Percentiles rank a stretch among this genome's conserved stretches.
Evolutionary conservation across 2,113 vertebrate species (phyloP).

Genomic region (Bubo blakistoni): DNA sequence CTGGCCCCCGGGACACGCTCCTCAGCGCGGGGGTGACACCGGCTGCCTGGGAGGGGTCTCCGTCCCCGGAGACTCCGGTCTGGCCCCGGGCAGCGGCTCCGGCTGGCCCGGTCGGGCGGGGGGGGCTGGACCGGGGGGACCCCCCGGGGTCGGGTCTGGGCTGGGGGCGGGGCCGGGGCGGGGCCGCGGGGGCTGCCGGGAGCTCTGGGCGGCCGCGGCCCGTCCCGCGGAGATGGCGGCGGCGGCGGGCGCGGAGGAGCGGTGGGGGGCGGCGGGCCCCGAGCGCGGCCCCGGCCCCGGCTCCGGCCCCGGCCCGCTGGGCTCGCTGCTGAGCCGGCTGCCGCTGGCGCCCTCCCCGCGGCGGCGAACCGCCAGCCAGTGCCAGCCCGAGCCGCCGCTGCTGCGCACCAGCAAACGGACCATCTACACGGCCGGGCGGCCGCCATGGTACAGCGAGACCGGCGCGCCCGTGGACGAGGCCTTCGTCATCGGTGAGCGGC

Average conservation of each 20-base stretch:
- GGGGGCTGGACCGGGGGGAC: background rate
- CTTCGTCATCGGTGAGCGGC: constrained; percentile 83
- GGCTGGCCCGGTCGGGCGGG: background rate
- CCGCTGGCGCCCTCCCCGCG: constrained; percentile 77
- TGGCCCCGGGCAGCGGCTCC: too few species aligned
- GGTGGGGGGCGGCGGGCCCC: background rate
- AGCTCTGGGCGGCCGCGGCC: background rate
- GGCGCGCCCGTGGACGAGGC: constrained; percentile 89
- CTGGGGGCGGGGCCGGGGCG: background rate
- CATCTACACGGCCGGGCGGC: constrained; percentile 87
- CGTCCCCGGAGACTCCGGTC: background rate
- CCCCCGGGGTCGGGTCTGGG: background rate
- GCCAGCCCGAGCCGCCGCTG: constrained; percentile 82
- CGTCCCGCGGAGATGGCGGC: background rate
- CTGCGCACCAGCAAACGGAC: constrained; percentile 85
- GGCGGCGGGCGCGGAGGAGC: background rate
- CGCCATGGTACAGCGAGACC: constrained; percentile 89
- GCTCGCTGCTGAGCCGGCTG: constrained; percentile 70
- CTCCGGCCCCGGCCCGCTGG: constrained; percentile 76
- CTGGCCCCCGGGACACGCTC: too few species aligned
- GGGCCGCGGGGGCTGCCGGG: background rate
- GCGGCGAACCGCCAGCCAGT: constrained; percentile 80
- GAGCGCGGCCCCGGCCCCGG: constrained; percentile 49
- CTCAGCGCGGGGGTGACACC: too few species aligned
- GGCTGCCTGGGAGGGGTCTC: background rate